Conservation (phyloP, 2,113 vertebrate species). For the Salminus brasiliensis region DNA sequence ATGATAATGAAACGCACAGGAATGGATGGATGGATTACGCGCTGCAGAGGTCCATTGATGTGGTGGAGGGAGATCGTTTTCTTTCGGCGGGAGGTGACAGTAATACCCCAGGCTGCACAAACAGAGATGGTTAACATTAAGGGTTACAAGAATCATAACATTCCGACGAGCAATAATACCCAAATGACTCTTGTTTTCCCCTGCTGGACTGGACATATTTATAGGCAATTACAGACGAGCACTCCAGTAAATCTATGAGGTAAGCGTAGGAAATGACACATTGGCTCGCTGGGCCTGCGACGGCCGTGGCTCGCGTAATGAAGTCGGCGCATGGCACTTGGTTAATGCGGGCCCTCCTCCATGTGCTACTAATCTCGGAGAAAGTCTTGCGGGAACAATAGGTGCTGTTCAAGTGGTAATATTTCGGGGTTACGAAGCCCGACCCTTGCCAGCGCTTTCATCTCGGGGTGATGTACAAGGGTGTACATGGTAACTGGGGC, state of each 20-base stretch:
- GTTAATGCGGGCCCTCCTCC: slow-evolving; percentile 48
- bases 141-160: slow-evolving; percentile 39
- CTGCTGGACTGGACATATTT: slow-evolving; percentile 39
- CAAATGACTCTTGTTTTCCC: slow-evolving; percentile 41
- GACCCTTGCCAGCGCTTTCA: slow-evolving; percentile 56
- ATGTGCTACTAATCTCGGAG: slow-evolving; percentile 69
- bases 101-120: slow-evolving; percentile 39
- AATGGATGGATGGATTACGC: slow-evolving; percentile 20
- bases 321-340: slow-evolving; percentile 62
- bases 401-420: slow-evolving; percentile 57
- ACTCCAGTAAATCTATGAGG: slow-evolving; percentile 42
- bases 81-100: slow-evolving; percentile 33
- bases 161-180: slow-evolving; percentile 36
- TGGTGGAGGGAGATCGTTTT: slow-evolving; percentile 40
- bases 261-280: slow-evolving; percentile 50
- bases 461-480: slow-evolving; percentile 55
- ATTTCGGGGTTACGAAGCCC: slow-evolving; percentile 32
- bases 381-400: slow-evolving; percentile 59
- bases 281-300: slow-evolving; percentile 20
- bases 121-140: slow-evolving; percentile 44
- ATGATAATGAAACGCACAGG: slow-evolving; percentile 47
- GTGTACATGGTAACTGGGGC: slow-evolving; percentile 43
- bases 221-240: slow-evolving; percentile 43
- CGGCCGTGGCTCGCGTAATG: slow-evolving; percentile 56
- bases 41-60: slow-evolving; percentile 25